A percentile compares a stretch with the other conserved stretches of the same genome.
Evolutionary conservation across 2,888 invertebrate species (phyloP).

Genomic region (Mesorhabditis sp.): DNA sequence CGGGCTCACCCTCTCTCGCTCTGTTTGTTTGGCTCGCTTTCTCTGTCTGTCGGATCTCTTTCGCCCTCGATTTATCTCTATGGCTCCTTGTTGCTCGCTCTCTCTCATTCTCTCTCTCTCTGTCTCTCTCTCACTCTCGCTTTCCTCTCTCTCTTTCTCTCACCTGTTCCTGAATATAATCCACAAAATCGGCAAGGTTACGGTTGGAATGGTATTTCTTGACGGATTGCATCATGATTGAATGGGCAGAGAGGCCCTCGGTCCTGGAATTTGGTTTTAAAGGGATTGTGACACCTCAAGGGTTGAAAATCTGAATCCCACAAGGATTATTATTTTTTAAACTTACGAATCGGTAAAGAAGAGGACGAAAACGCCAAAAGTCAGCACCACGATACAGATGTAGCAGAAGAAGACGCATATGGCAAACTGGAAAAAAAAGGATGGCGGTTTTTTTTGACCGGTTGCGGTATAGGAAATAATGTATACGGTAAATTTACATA

Average conservation of each 20-base stretch:
- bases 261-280: not conserved
- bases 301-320: too few relatives aligned
- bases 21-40: not conserved
- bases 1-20: not conserved
- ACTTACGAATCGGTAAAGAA: constrained; percentile 55
- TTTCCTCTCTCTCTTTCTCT: too few relatives aligned
- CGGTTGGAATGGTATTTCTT: constrained; percentile 53
- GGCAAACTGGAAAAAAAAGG: constrained; percentile 45
- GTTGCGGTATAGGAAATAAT: not conserved
- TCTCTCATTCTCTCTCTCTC: too few relatives aligned
- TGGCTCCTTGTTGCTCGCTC: too few relatives aligned
- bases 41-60: not conserved
- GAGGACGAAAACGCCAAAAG: constrained; percentile 53
- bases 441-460: not conserved
- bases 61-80: too few relatives aligned
- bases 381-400: constrained; percentile 48
- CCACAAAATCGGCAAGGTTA: constrained; percentile 57
- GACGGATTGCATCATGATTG: constrained; percentile 48
- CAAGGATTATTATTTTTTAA: too few relatives aligned
- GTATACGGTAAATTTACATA: not conserved
- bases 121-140: too few relatives aligned
- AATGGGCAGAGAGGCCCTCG: constrained; percentile 50
- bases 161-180: constrained; percentile 56
- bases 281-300: too few relatives aligned
- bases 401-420: constrained; percentile 53